Conservation (phyloP, 2,888 invertebrate genomes). For the Agrochola macilenta region DNA sequence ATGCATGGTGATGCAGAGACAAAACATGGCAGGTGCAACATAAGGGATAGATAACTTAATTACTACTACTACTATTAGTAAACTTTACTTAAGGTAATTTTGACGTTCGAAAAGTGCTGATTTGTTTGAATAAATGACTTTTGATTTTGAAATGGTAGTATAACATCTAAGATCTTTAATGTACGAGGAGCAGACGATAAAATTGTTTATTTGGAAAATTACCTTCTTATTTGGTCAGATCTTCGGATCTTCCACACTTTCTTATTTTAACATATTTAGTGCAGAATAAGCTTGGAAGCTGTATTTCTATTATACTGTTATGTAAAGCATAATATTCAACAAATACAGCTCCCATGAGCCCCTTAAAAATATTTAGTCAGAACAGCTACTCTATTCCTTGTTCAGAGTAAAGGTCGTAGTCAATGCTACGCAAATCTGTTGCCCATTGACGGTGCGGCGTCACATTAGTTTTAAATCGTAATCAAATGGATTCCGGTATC, state of each 20-base stretch:
- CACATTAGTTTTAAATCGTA: conserved; percentile 34
- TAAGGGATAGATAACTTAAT: no score
- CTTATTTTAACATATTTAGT: not conserved
- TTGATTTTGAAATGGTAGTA: not conserved
- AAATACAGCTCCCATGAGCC: not conserved
- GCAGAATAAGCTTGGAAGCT: not conserved
- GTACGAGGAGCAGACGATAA: not conserved
- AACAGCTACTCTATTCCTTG: conserved; percentile 48
- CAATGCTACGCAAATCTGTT: conserved; percentile 63
- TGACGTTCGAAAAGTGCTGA: not conserved
- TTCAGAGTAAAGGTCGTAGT: conserved; percentile 54
- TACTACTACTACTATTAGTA: no score
- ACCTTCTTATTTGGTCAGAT: not conserved
- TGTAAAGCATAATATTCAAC: not conserved
- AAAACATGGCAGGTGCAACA: no score
- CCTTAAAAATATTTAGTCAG: not conserved
- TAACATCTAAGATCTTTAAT: not conserved
- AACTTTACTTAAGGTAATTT: no score
- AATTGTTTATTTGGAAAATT: no score
- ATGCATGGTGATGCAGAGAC: no score
- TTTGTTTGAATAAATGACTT: not conserved
- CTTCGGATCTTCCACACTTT: not conserved
- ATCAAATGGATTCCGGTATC: conserved; percentile 38
- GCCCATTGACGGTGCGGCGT: conserved; percentile 50
- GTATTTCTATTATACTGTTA: no score